phyloP scores from a whole-genome alignment of 2,797 vertebrate species.

The Brotogeris chrysoptera region DNA sequence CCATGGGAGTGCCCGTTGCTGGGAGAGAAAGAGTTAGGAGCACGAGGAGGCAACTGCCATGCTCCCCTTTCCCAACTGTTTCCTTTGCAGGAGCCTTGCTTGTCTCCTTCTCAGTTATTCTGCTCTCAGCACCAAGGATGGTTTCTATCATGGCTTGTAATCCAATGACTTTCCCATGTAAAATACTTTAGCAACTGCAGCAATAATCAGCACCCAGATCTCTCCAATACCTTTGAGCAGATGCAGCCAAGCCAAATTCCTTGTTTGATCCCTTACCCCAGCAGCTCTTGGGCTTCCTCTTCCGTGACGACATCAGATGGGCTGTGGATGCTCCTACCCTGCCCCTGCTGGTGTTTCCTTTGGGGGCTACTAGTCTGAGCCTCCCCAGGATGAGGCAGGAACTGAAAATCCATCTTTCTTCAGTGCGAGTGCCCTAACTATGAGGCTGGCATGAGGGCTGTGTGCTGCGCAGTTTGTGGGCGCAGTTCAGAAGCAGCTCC shows the following conservation, averaged over 20 bases:
- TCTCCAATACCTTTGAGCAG: background rate
- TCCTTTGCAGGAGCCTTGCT: background rate
- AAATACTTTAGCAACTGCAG: background rate
- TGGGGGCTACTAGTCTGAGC: accelerated
- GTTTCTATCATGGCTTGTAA: background rate
- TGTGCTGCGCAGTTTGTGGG: background rate
- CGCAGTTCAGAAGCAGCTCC: background rate
- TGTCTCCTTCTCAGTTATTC: background rate
- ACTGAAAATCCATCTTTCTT: background rate
- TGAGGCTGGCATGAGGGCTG: background rate
- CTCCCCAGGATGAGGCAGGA: background rate
- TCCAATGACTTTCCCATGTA: background rate
- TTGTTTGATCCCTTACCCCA: accelerated
- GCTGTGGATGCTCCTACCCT: background rate
- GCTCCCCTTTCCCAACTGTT: background rate
- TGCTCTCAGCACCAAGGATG: background rate
- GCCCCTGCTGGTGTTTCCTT: background rate
- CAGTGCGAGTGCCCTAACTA: accelerated
- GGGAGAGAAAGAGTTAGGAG: background rate
- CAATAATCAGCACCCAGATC: background rate
- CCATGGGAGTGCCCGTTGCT: background rate
- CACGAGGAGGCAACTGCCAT: accelerated
- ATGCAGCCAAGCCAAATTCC: background rate
- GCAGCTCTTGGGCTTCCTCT: background rate
- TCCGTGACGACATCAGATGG: background rate